These are phyloP conservation scores for Chamaea fasciata DNA, from an alignment of 2,113 vertebrate species.

Conservation along the genomic window DNA sequence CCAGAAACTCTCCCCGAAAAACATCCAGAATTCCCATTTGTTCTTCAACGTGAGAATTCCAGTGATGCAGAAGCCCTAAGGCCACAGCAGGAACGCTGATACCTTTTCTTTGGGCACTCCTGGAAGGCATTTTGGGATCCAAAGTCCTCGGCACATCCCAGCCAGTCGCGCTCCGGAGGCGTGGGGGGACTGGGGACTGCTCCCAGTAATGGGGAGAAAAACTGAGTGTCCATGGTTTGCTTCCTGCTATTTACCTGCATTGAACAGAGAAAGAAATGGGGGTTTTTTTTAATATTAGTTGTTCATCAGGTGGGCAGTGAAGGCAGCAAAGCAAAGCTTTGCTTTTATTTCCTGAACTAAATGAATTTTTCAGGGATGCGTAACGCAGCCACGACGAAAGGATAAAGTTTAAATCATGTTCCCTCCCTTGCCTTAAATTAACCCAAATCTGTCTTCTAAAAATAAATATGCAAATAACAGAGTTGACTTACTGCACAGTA, in stretches of 20 bases:
- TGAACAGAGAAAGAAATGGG: background rate
- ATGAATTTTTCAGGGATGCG: background rate
- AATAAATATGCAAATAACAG: background rate
- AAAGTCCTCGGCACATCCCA: background rate
- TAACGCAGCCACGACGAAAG: fast-evolving
- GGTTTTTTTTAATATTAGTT: background rate
- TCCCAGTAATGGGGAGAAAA: slow-evolving; percentile 37
- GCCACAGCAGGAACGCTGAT: background rate
- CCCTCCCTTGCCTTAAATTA: background rate
- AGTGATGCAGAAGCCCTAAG: fast-evolving
- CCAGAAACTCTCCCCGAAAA: background rate
- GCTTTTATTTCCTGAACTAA: background rate
- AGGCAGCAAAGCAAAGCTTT: background rate
- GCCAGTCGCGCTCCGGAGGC: background rate
- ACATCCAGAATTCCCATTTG: fast-evolving
- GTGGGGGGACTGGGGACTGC: background rate
- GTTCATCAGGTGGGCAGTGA: fast-evolving
- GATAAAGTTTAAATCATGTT: fast-evolving
- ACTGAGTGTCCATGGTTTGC: background rate
- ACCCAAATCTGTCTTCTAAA: background rate
- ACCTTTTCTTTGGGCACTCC: slow-evolving; percentile 43
- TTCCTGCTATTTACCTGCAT: background rate
- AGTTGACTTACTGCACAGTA: background rate
- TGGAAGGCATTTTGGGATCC: background rate
- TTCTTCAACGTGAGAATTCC: background rate